phyloP scores from a whole-genome alignment of 2,888 invertebrate genomes.

The Megaustenia siamemsis region DNA sequence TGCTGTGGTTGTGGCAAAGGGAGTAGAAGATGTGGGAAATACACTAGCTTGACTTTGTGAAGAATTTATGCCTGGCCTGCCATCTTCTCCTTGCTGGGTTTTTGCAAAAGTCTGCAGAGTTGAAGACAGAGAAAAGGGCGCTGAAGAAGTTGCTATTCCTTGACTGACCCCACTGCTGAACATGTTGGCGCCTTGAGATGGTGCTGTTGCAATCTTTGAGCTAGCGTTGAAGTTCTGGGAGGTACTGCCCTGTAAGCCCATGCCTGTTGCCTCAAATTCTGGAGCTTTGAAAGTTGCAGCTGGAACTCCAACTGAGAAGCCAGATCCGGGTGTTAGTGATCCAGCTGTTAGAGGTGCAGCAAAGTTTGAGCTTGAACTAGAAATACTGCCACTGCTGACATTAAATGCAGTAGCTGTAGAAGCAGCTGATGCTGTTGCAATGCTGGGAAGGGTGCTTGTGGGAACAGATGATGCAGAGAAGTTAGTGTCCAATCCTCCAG shows the following conservation, averaged over 20 bases:
- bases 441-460: not conserved
- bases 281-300: not conserved
- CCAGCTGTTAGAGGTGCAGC: not conserved
- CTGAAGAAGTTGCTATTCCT: not conserved
- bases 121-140: not conserved
- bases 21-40: not conserved
- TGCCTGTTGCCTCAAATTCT: not conserved
- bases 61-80: not conserved
- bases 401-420: constrained; percentile 6
- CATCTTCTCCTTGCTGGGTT: not conserved
- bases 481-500: constrained; percentile 31
- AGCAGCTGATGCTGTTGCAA: not conserved
- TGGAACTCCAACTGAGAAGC: not conserved
- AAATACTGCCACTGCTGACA: not conserved
- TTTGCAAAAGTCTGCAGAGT: constrained; percentile 16
- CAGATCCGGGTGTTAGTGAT: not conserved
- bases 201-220: not conserved
- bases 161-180: not conserved
- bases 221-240: not conserved
- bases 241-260: too few relatives aligned
- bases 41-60: not conserved
- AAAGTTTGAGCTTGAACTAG: not conserved
- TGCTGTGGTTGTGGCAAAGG: not conserved
- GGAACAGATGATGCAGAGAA: not conserved
- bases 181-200: not conserved